A percentile compares a stretch with the other conserved stretches of the same genome.
These are phyloP conservation scores for Thalassoma bifasciatum DNA, from an alignment of 2,113 vertebrate genomes.

Conservation along the genomic window DNA sequence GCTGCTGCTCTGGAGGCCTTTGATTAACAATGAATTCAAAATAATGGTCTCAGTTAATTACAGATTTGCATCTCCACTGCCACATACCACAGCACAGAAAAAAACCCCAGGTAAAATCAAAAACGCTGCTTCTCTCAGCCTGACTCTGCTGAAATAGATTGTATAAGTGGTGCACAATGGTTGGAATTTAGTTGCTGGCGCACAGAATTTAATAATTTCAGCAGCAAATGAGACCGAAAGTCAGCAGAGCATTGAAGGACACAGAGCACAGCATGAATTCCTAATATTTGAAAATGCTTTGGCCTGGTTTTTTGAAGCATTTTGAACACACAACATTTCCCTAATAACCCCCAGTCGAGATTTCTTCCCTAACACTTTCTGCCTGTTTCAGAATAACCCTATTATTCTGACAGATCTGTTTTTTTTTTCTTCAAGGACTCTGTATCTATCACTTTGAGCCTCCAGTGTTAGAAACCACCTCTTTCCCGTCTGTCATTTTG, in stretches of 20 bases:
- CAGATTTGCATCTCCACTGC: conserved; percentile 18
- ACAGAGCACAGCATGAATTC: conserved; percentile 24
- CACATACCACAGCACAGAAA: not conserved
- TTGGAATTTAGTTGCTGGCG: conserved; percentile 34
- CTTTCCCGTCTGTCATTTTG: conserved; percentile 42
- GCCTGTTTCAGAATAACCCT: conserved; percentile 7
- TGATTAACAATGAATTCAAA: conserved; percentile 5
- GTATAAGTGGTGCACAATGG: conserved; percentile 12
- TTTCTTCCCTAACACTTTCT: conserved; percentile 20
- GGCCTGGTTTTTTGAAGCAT: conserved; percentile 30
- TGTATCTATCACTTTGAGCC: conserved; percentile 11
- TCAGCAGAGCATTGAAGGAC: conserved; percentile 38
- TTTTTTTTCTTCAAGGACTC: conserved; percentile 5
- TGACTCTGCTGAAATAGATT: conserved; percentile 15
- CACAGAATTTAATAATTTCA: conserved; percentile 51
- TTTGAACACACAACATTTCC: conserved; percentile 48
- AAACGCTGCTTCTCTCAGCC: not conserved
- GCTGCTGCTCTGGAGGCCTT: conserved; percentile 6
- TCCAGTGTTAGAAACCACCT: conserved; percentile 39
- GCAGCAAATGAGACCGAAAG: conserved; percentile 41
- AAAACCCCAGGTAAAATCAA: not conserved
- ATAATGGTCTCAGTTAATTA: conserved; percentile 17
- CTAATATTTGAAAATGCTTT: conserved; percentile 47
- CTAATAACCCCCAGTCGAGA: conserved; percentile 40
- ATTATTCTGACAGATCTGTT: conserved; percentile 16